phyloP scores from a whole-genome alignment of 2,888 invertebrate genomes.

The Cantharis rufa region DNA sequence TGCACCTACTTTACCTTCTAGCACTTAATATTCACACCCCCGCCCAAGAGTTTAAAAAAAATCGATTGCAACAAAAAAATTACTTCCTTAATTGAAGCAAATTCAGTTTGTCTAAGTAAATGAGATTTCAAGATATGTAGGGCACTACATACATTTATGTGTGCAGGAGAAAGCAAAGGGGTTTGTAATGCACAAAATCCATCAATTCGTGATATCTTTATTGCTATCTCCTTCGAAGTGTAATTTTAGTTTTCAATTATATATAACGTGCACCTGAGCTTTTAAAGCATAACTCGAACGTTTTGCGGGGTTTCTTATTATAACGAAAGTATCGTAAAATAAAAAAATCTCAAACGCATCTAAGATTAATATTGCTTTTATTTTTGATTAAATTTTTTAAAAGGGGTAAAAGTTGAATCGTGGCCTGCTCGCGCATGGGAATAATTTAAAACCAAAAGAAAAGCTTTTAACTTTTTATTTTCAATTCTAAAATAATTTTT shows the following conservation, averaged over 20 bases:
- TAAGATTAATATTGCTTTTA: not conserved
- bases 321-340: not conserved
- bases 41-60: not conserved
- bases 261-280: constrained; percentile 24
- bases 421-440: not conserved
- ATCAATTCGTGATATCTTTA: constrained; percentile 32
- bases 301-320: not conserved
- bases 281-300: not conserved
- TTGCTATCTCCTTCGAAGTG: constrained; percentile 22
- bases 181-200: constrained; percentile 12
- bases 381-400: not conserved
- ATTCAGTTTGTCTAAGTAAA: not conserved
- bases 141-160: too few species aligned
- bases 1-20: constrained; percentile 26
- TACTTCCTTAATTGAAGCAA: not conserved
- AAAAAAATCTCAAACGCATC: not conserved
- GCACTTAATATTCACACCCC: constrained; percentile 11
- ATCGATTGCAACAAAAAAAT: not conserved
- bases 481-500: too few species aligned
- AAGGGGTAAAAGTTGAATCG: not conserved
- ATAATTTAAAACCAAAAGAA: not conserved
- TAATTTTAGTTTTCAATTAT: constrained; percentile 31
- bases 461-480: not conserved
- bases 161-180: not conserved
- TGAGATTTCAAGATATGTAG: not conserved